These are phyloP conservation scores for Netelia virgata DNA, from an alignment of 2,888 invertebrate species.

Conservation along the genomic window DNA sequence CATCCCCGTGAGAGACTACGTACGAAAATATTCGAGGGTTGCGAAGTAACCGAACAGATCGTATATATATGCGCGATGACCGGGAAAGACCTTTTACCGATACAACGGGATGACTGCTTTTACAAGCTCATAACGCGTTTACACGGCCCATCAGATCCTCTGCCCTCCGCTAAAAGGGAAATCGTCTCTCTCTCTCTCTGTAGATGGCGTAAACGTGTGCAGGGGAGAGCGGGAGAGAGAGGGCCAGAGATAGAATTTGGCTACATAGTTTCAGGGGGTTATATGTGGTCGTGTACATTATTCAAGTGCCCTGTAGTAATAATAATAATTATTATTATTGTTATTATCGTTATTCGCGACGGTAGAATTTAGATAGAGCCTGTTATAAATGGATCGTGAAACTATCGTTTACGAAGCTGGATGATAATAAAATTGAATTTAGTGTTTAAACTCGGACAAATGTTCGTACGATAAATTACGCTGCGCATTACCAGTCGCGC, in stretches of 20 bases:
- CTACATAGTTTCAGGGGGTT: constrained; percentile 7
- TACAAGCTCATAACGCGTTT: constrained; percentile 70
- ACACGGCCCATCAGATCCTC: constrained; percentile 63
- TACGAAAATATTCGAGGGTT: constrained; percentile 31
- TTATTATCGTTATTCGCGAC: constrained; percentile 30
- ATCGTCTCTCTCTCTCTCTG: constrained; percentile 13
- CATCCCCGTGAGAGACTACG: background rate
- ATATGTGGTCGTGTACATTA: constrained; percentile 31
- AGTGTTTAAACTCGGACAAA: background rate
- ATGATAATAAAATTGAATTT: background rate
- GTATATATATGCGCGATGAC: background rate
- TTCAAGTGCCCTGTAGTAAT: constrained; percentile 45
- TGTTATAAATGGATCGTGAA: constrained; percentile 16
- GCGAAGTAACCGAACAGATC: background rate
- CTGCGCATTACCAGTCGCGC: background rate
- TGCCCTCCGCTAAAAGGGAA: constrained; percentile 34
- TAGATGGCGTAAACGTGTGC: constrained; percentile 37
- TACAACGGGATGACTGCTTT: constrained; percentile 62
- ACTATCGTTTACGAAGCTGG: background rate
- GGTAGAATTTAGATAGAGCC: constrained; percentile 12
- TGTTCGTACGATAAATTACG: background rate
- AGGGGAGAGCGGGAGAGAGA: background rate
- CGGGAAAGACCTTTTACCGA: constrained; percentile 42
- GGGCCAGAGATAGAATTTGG: background rate
- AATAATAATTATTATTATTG: constrained; percentile 46